phyloP scores from a whole-genome alignment of 1,140 invertebrate genomes.

The Platyura marginata region DNA sequence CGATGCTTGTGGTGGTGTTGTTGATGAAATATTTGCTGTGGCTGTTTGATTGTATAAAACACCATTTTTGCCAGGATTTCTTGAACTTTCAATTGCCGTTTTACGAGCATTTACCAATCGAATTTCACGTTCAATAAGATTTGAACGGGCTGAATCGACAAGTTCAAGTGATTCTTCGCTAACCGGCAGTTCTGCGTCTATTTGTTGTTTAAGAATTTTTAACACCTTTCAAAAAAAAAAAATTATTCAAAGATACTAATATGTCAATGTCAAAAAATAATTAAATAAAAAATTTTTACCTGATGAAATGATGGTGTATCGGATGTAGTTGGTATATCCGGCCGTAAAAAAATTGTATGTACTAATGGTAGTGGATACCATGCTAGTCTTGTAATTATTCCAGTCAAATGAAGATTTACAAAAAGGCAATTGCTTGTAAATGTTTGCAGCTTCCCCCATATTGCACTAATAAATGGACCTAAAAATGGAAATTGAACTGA shows the following conservation, averaged over 20 bases:
- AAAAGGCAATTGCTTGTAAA: conserved; percentile 73
- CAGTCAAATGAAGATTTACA: conserved; percentile 76
- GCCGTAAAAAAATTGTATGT: conserved; percentile 70
- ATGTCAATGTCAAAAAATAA: too few species aligned
- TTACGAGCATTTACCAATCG: conserved; percentile 45
- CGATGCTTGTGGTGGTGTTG: conserved; percentile 19
- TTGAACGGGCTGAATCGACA: conserved; percentile 52
- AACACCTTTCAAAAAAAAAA: conserved; percentile 41
- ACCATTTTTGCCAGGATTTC: conserved; percentile 14
- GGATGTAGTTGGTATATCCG: conserved; percentile 71
- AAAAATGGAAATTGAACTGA: conserved; percentile 8
- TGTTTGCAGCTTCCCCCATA: conserved; percentile 66
- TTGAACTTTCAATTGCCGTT: conserved; percentile 31
- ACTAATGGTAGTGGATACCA: conserved; percentile 76
- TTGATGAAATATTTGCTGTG: conserved; percentile 16
- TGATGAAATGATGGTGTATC: conserved; percentile 80
- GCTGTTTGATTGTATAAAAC: conserved; percentile 6
- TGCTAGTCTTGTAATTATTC: conserved; percentile 67
- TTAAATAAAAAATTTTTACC: too few species aligned
- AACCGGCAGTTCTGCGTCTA: conserved; percentile 58
- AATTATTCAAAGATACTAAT: conserved; percentile 7
- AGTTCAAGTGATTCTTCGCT: conserved; percentile 46
- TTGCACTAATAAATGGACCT: conserved; percentile 69
- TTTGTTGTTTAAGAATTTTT: conserved; percentile 66
- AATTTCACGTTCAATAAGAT: conserved; percentile 57